A percentile compares a stretch with the other conserved stretches of the same genome.
phyloP scores from a whole-genome alignment of 2,888 invertebrate species.

The Sarcophaga carnaria region DNA sequence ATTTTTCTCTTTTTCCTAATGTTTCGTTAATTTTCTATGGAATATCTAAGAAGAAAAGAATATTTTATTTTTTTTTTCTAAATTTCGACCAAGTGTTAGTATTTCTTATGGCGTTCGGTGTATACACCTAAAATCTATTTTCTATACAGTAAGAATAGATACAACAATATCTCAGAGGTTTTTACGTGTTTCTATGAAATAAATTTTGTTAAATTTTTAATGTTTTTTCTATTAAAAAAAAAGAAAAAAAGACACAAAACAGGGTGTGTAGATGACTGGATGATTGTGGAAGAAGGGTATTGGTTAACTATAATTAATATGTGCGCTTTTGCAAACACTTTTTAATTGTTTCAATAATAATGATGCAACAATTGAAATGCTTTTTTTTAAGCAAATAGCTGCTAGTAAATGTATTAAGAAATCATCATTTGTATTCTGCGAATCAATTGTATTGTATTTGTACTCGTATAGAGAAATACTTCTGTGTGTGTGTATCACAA shows the following conservation, averaged over 20 bases:
- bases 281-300: neutral
- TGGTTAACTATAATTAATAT: conserved; percentile 2
- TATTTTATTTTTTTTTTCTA: too few species aligned
- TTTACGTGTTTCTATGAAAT: neutral
- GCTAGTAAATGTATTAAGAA: neutral
- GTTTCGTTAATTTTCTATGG: conserved; percentile 46
- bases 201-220: neutral
- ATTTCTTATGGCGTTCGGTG: neutral
- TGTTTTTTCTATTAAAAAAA: neutral
- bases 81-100: neutral
- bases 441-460: neutral
- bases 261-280: conserved; percentile 26
- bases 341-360: conserved; percentile 12
- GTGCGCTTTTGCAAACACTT: conserved; percentile 11
- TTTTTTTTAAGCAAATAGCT: too few species aligned
- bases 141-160: neutral
- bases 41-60: conserved; percentile 26
- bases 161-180: neutral
- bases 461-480: too few species aligned
- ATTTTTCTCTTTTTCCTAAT: conserved; percentile 22
- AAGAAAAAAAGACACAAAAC: neutral
- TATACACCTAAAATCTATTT: neutral
- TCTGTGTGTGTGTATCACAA: too few species aligned
- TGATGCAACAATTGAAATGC: conserved; percentile 32
- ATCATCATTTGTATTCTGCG: neutral